Evolutionary conservation across 2,113 vertebrate species (phyloP).

Genomic region (Sinocyclocheilus grahami): DNA sequence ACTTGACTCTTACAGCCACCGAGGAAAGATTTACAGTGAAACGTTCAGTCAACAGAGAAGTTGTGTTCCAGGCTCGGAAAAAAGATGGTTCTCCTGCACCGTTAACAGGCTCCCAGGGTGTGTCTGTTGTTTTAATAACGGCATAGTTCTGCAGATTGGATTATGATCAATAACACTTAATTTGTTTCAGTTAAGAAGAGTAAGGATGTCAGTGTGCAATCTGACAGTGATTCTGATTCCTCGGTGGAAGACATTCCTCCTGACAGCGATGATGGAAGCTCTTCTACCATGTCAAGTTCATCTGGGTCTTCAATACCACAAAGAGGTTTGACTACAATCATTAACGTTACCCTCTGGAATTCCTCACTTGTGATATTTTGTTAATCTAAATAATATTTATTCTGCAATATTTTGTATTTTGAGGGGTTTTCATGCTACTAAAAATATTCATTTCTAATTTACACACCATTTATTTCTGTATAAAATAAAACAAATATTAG

Average conservation of each 20-base stretch:
- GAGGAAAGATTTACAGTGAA: conserved; percentile 69
- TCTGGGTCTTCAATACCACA: conserved; percentile 43
- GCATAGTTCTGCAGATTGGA: background rate
- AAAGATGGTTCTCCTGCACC: conserved; percentile 58
- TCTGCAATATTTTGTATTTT: background rate
- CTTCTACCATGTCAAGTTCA: conserved; percentile 57
- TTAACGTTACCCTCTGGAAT: background rate
- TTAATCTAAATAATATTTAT: background rate
- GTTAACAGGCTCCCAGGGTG: background rate
- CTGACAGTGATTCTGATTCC: conserved; percentile 23
- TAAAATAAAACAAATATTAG: background rate
- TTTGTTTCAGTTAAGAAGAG: conserved; percentile 12
- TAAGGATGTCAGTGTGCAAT: background rate
- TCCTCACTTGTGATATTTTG: background rate
- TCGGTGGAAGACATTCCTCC: conserved; percentile 41
- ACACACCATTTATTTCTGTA: background rate
- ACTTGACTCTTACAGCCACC: conserved; percentile 35
- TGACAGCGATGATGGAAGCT: conserved; percentile 52
- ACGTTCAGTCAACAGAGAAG: conserved; percentile 65
- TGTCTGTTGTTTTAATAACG: background rate
- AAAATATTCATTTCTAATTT: background rate
- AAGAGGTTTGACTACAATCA: conserved; percentile 54
- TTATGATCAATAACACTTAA: background rate
- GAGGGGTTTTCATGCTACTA: background rate
- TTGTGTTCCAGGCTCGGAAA: conserved; percentile 73